Conservation (phyloP, 2,888 invertebrate species). For the Rhamphomyia laevipes region DNA sequence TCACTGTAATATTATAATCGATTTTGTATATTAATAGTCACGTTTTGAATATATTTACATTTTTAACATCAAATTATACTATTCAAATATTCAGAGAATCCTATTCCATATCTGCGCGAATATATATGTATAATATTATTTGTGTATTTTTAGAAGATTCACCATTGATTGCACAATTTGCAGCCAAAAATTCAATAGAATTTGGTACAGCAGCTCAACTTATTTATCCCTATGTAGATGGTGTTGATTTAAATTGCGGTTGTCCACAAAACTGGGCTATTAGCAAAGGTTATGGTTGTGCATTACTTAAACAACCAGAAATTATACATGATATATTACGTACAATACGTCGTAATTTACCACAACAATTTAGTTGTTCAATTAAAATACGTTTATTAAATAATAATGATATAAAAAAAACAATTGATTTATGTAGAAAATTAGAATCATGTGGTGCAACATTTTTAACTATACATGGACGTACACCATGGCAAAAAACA, state of each 20-base stretch:
- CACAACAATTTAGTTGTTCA: conserved; percentile 67
- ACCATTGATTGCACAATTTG: conserved; percentile 90
- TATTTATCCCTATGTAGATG: conserved; percentile 73
- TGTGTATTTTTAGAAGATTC: conserved; percentile 47
- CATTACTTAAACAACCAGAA: conserved; percentile 72
- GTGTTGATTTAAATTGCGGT: conserved; percentile 94
- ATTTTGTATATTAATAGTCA: no score
- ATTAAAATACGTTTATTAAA: conserved; percentile 72
- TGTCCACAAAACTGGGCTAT: conserved; percentile 96
- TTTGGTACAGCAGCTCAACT: conserved; percentile 78
- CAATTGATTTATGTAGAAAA: conserved; percentile 67
- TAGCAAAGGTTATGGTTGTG: conserved; percentile 79
- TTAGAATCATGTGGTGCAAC: conserved; percentile 77
- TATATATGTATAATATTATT: neutral
- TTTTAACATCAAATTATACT: no score
- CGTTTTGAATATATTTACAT: no score
- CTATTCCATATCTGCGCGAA: neutral
- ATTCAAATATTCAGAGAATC: neutral
- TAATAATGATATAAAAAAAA: conserved; percentile 40
- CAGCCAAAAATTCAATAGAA: conserved; percentile 70
- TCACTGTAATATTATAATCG: neutral
- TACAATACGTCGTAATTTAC: conserved; percentile 59
- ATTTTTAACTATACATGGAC: conserved; percentile 83
- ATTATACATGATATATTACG: conserved; percentile 67
- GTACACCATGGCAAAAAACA: conserved; percentile 71